Evolutionary conservation across 2,888 invertebrate species (phyloP).

Genomic region (Carabus problematicus): DNA sequence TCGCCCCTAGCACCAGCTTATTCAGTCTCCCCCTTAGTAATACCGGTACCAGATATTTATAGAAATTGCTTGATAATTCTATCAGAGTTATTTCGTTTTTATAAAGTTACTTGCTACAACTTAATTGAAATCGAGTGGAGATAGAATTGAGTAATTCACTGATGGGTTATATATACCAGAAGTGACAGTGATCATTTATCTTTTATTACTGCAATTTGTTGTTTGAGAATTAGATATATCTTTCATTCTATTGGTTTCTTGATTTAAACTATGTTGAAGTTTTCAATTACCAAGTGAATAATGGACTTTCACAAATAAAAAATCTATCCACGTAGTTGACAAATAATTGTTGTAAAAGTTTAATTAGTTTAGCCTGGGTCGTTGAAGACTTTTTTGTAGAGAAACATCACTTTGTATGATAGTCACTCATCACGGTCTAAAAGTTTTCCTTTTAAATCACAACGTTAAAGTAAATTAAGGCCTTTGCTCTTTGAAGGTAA

Average conservation of each 20-base stretch:
- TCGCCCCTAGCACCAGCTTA: background rate
- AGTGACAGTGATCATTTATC: too few relatives aligned
- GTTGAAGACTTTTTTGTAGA: constrained; percentile 5
- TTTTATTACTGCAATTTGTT: too few relatives aligned
- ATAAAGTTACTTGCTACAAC: constrained; percentile 24
- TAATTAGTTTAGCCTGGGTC: too few relatives aligned
- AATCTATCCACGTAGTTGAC: too few relatives aligned
- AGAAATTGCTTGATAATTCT: constrained; percentile 37
- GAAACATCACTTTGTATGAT: constrained; percentile 39
- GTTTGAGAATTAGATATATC: too few relatives aligned
- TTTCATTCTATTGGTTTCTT: too few relatives aligned
- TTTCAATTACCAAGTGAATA: too few relatives aligned
- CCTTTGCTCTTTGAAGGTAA: constrained; percentile 44
- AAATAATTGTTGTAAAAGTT: too few relatives aligned
- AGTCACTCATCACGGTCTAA: constrained; percentile 32
- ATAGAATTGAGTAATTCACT: constrained; percentile 3
- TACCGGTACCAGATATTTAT: constrained; percentile 31
- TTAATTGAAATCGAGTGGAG: background rate
- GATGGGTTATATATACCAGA: too few relatives aligned
- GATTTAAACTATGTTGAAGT: too few relatives aligned
- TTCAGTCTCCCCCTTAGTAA: constrained; percentile 10
- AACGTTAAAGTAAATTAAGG: constrained; percentile 43
- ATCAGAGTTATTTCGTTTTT: constrained; percentile 33
- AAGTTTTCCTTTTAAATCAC: constrained; percentile 41
- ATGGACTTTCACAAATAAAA: too few relatives aligned